Evolutionary conservation across 2,113 vertebrate genomes (phyloP).

Genomic region (Egretta garzetta): DNA sequence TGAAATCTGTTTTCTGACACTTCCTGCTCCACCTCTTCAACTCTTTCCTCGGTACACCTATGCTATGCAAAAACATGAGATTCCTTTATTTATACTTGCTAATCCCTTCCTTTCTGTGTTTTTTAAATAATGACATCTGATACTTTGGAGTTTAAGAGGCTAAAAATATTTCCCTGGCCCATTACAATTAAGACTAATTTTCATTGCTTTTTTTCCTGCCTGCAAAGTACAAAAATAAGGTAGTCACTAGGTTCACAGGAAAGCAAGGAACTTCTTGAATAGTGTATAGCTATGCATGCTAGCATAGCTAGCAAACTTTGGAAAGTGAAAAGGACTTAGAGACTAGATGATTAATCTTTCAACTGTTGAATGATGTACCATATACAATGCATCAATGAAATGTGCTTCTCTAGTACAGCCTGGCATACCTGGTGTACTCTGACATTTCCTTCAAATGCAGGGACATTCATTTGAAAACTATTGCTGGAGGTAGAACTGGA

Average conservation of each 20-base stretch:
- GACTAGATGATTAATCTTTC: neutral
- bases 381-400: neutral
- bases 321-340: neutral
- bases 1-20: neutral
- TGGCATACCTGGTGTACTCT: neutral
- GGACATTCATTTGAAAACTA: neutral
- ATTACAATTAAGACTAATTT: neutral
- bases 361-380: neutral
- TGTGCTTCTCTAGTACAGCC: neutral
- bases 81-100: neutral
- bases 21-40: neutral
- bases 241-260: neutral
- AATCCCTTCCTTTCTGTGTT: neutral
- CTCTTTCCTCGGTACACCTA: neutral
- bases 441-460: conserved; percentile 28
- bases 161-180: neutral
- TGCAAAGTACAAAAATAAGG: neutral
- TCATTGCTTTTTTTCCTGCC: neutral
- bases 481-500: neutral
- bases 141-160: neutral
- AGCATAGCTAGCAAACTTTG: neutral
- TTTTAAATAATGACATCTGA: neutral
- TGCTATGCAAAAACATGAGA: neutral
- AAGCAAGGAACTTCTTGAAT: neutral
- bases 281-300: neutral